Conservation (phyloP, 2,888 invertebrate genomes). For the Seira musarum region DNA sequence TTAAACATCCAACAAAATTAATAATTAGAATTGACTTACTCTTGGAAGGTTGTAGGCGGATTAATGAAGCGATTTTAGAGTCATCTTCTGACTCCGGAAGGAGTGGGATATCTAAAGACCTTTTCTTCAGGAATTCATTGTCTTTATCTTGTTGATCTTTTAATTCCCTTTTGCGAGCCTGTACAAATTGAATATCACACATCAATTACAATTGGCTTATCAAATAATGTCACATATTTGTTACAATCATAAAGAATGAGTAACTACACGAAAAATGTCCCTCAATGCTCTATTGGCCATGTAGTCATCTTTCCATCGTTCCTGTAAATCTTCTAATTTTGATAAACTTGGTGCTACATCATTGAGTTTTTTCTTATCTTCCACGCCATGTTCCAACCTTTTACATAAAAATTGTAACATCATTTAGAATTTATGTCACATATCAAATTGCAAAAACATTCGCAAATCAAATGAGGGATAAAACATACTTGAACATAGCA, state of each 20-base stretch:
- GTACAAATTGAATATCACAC: slow-evolving; percentile 68
- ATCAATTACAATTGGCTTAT: slow-evolving; percentile 16
- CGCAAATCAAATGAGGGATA: too few species aligned
- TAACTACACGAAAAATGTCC: slow-evolving; percentile 86
- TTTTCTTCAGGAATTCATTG: slow-evolving; percentile 80
- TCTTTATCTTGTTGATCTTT: slow-evolving; percentile 81
- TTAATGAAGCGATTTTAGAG: slow-evolving; percentile 82
- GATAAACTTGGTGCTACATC: slow-evolving; percentile 82
- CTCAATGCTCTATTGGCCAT: slow-evolving; percentile 89
- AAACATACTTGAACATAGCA: slow-evolving; percentile 87
- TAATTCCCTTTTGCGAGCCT: slow-evolving; percentile 83
- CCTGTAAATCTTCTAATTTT: slow-evolving; percentile 83
- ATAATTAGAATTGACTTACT: too few species aligned
- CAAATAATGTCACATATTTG: too few species aligned
- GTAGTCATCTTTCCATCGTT: slow-evolving; percentile 93
- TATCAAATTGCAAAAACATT: too few species aligned
- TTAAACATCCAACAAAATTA: too few species aligned
- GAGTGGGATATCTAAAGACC: slow-evolving; percentile 84
- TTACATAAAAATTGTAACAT: too few species aligned
- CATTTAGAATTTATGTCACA: too few species aligned
- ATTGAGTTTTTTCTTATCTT: slow-evolving; percentile 82
- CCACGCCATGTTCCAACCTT: slow-evolving; percentile 92
- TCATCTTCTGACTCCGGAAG: slow-evolving; percentile 88
- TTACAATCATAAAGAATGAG: neutral
- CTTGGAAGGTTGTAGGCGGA: slow-evolving; percentile 79